Base-by-base conservation (phyloP, 1,140 invertebrate species). In the Lanistes nyassanus region DNA sequence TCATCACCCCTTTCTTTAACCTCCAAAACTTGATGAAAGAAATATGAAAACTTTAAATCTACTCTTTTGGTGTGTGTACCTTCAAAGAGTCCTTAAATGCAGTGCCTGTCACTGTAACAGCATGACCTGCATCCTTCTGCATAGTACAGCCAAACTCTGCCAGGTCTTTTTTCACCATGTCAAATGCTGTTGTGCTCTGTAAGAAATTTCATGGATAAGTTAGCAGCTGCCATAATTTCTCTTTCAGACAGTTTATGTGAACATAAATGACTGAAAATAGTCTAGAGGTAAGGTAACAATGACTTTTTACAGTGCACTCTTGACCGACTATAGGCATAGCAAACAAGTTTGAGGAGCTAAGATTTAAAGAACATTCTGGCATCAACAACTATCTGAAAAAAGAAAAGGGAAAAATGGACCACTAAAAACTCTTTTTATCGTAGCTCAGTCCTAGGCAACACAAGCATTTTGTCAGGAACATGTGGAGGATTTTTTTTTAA, bases 141-240 rank as follows among this genome's bases (percentile, higher is more conserved):
- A 94, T 93, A 29, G 92, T 93, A 74, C 75, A 80, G 29, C 93
- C 92, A 81, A 94, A 92, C 87, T 95, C 94, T 83, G 92, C 92
- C 55, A 95, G 84, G 88, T 95, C 94, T 84, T 93, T 92, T 82
- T 93, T 94, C 76, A 95, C 93, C 90, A 94, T 93, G 73, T 94
- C 93, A 64, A 93, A 90, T 1, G 94, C 93, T 85, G 93, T 92
- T 9, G 90, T 90, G 76, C 93, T 93, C 93, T 94, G 86, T 26
- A 89, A 91, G 58, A 73, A 79, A 58, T 26, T 21, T 31, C 9
- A 56, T 56, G 21, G 60, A 42, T 19, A 34, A 29, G 3, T 16
- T 47, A 2, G 1, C 26, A 16, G 13, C 26, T 21, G 21, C 36
- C 51, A 7, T 39, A 36, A 23, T 9, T 11, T 53, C 6, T 47